Evolutionary conservation across 2,113 vertebrate genomes (phyloP).

Genomic region (Eulacestoma nigropectus): DNA sequence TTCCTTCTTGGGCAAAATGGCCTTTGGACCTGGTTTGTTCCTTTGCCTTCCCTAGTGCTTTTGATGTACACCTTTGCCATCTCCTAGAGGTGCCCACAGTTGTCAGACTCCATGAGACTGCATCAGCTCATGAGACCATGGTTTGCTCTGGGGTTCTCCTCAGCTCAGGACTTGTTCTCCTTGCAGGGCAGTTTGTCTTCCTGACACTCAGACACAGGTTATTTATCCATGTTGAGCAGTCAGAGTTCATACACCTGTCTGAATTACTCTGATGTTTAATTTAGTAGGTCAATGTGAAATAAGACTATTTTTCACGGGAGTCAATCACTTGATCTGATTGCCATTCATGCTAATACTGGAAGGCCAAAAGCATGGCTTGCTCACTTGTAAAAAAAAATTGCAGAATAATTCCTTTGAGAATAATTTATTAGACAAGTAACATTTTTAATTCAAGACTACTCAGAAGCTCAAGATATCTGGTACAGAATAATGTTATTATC

Average conservation of each 20-base stretch:
- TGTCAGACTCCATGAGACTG: not conserved
- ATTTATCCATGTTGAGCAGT: not conserved
- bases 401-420: not conserved
- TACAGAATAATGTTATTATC: not conserved
- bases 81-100: not conserved
- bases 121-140: not conserved
- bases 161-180: not conserved
- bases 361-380: not conserved
- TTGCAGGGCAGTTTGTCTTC: not conserved
- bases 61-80: not conserved
- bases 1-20: not conserved
- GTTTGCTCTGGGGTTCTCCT: accelerated
- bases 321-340: not conserved
- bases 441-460: not conserved
- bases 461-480: not conserved
- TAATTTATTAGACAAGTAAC: not conserved
- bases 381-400: not conserved
- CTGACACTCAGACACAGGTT: not conserved
- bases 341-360: not conserved
- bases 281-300: not conserved
- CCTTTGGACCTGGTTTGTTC: not conserved
- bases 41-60: not conserved
- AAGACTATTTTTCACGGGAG: not conserved
- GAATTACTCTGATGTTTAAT: not conserved
- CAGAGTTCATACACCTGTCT: not conserved